Evolutionary conservation across 2,113 vertebrate species (phyloP).

Genomic region (Cichladusa arquata): DNA sequence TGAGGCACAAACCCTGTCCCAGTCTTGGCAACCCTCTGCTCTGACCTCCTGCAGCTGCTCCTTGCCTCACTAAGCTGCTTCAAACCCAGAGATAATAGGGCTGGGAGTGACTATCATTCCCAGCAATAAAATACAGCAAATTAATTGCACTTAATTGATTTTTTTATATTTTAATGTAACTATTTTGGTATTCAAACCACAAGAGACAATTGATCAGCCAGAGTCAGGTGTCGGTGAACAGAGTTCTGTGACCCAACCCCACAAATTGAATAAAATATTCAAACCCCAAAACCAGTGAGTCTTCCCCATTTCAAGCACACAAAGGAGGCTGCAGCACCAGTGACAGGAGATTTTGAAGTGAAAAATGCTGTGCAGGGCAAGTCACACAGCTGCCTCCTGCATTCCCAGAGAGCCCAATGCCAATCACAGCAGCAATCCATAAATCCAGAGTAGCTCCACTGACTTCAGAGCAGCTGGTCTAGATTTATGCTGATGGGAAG

Average conservation of each 20-base stretch:
- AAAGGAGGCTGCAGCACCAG: background rate
- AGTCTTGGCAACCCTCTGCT: background rate
- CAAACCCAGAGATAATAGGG: background rate
- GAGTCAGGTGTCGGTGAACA: background rate
- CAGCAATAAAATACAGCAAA: conserved; percentile 45
- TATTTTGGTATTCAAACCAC: conserved; percentile 9
- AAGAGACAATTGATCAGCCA: background rate
- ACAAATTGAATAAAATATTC: background rate
- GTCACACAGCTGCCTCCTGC: background rate
- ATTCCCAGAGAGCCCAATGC: background rate
- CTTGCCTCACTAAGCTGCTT: background rate
- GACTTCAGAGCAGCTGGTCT: background rate
- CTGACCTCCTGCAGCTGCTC: background rate
- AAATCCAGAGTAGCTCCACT: conserved; percentile 4
- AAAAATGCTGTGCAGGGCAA: background rate
- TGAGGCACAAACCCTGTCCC: accelerated
- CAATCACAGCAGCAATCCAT: background rate
- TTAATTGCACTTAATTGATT: conserved; percentile 57
- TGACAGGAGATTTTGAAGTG: background rate
- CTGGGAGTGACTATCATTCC: background rate
- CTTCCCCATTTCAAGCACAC: background rate
- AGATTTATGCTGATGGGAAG: background rate
- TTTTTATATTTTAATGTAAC: conserved; percentile 53
- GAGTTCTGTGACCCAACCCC: background rate
- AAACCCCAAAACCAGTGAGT: background rate